Evolutionary conservation across 2,888 invertebrate species (phyloP).

Genomic region (Augiades crinisus): DNA sequence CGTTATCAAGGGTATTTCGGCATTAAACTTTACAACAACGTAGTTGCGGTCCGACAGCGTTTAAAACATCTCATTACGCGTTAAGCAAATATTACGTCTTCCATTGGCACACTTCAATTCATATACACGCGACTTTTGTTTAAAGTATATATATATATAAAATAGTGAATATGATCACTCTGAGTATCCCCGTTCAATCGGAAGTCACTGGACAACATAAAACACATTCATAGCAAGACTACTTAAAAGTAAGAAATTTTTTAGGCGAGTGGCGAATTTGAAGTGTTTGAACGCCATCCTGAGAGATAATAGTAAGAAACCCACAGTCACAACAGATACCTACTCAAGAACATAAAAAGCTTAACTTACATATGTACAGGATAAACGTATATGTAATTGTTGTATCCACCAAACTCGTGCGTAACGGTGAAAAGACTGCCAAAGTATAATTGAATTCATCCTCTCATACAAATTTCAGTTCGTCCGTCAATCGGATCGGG

Average conservation of each 20-base stretch:
- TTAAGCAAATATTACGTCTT: constrained; percentile 17
- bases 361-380: no score
- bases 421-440: no score
- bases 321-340: constrained; percentile 63
- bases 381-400: no score
- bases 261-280: constrained; percentile 44
- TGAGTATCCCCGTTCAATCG: constrained; percentile 49
- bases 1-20: constrained; percentile 54
- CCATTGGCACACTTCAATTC: constrained; percentile 24
- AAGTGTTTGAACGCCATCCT: constrained; percentile 44
- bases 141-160: constrained; percentile 1
- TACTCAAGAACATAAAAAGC: constrained; percentile 67
- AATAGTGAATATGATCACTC: constrained; percentile 20
- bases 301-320: constrained; percentile 52
- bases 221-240: constrained; percentile 58
- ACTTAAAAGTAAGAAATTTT: constrained; percentile 50
- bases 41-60: constrained; percentile 7
- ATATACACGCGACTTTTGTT: constrained; percentile 25
- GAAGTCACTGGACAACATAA: constrained; percentile 52
- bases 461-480: no score
- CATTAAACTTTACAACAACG: constrained; percentile 28
- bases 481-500: no score
- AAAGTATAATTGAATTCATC: no score
- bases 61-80: constrained; percentile 11
- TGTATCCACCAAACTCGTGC: no score